Evolutionary conservation across 2,888 invertebrate species (phyloP).

Genomic region (Oeneis ivallda): DNA sequence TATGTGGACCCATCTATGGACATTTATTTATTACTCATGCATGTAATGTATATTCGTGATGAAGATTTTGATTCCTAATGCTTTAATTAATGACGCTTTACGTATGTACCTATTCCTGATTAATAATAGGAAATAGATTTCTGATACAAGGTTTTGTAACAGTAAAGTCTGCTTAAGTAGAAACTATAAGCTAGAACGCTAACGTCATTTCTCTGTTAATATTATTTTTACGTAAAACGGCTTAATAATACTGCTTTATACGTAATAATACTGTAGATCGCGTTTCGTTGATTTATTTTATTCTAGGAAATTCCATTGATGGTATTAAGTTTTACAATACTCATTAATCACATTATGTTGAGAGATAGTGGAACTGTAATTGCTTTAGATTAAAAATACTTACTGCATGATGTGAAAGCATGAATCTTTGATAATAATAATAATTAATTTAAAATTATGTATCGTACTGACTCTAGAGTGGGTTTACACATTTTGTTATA

Average conservation of each 20-base stretch:
- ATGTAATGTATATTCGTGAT: conserved; percentile 25
- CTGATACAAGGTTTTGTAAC: neutral
- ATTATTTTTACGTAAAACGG: neutral
- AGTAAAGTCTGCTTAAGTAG: neutral
- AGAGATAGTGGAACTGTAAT: neutral
- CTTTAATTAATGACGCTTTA: conserved; percentile 5
- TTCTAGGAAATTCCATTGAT: conserved; percentile 13
- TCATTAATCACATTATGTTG: neutral
- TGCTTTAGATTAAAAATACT: conserved; percentile 4
- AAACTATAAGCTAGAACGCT: neutral
- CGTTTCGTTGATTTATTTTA: neutral
- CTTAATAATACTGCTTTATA: conserved; percentile 9
- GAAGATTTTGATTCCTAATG: conserved; percentile 1
- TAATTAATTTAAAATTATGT: neutral
- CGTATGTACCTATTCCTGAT: neutral
- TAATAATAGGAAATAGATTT: conserved; percentile 3
- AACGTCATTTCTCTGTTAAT: neutral
- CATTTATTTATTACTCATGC: conserved; percentile 42
- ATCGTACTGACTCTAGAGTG: neutral
- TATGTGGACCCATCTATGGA: conserved; percentile 71
- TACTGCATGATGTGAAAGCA: conserved; percentile 10
- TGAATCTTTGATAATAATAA: conserved; percentile 9
- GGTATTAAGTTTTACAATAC: neutral
- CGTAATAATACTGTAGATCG: conserved; percentile 7
- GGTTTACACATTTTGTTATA: neutral